Evolutionary conservation across 2,113 vertebrate species (phyloP).

Genomic region (Chionis minor): DNA sequence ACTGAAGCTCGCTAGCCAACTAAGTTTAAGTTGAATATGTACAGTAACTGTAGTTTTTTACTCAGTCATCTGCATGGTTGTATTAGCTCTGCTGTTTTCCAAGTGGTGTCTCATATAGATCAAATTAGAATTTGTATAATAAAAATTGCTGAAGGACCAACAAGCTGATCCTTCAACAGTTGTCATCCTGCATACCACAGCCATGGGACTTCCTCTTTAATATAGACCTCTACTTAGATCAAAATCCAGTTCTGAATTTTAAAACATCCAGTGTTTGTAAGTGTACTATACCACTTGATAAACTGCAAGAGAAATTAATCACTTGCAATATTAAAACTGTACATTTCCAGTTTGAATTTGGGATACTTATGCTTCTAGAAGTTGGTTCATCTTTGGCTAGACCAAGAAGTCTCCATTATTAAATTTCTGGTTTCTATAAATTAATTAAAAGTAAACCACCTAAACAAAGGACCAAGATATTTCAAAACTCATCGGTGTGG

Average conservation of each 20-base stretch:
- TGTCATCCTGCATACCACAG: background rate
- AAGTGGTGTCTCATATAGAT: background rate
- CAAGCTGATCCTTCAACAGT: background rate
- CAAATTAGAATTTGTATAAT: background rate
- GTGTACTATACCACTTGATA: background rate
- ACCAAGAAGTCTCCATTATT: background rate
- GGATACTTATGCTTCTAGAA: background rate
- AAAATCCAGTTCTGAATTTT: background rate
- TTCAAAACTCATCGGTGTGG: background rate
- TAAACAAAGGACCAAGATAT: background rate
- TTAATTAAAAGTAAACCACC: background rate
- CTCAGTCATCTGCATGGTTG: accelerated
- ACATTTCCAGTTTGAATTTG: background rate
- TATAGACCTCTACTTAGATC: background rate
- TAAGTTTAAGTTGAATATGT: background rate
- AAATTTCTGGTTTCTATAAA: background rate
- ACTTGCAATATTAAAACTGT: background rate
- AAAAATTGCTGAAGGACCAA: background rate
- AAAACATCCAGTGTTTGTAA: background rate
- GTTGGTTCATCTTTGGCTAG: background rate
- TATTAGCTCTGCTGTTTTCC: background rate
- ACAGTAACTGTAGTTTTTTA: background rate
- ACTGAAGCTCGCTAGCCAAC: background rate
- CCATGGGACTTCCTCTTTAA: background rate
- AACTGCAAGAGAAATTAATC: background rate